Percentiles rank a stretch among this genome's conserved stretches.
Evolutionary conservation across 2,797 vertebrate species (phyloP).

Genomic region (Euthynnus affinis): DNA sequence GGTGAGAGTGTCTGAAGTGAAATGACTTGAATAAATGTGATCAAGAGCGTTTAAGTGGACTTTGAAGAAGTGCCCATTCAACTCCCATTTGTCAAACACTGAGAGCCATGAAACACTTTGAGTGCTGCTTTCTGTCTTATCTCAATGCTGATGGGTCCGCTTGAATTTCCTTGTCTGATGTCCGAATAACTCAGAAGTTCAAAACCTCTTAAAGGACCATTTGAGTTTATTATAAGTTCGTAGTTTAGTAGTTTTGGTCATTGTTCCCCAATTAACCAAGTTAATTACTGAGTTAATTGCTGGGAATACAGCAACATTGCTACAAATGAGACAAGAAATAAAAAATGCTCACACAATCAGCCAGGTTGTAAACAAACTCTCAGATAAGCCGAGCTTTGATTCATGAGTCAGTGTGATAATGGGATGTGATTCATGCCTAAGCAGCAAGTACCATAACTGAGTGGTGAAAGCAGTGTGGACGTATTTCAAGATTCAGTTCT

Average conservation of each 20-base stretch:
- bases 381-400: background rate
- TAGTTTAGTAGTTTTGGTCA: background rate
- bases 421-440: too few species aligned
- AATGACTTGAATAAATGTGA: conserved; percentile 40
- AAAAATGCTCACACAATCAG: background rate
- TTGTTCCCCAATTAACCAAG: background rate
- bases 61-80: conserved; percentile 52
- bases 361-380: background rate
- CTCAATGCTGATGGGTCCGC: background rate
- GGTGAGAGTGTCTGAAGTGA: conserved; percentile 36
- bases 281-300: background rate
- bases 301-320: rapidly evolving
- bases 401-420: too few species aligned
- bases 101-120: conserved; percentile 19
- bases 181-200: too few species aligned
- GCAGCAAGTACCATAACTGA: too few species aligned
- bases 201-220: background rate
- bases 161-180: too few species aligned
- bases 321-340: background rate
- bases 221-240: background rate
- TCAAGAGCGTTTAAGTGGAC: conserved; percentile 45
- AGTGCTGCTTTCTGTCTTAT: conserved; percentile 16
- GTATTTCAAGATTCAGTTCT: background rate
- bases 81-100: conserved; percentile 44
- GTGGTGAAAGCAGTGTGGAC: background rate